These are phyloP conservation scores for Anarsia innoxiella DNA, from an alignment of 2,888 invertebrate species.

Conservation along the genomic window DNA sequence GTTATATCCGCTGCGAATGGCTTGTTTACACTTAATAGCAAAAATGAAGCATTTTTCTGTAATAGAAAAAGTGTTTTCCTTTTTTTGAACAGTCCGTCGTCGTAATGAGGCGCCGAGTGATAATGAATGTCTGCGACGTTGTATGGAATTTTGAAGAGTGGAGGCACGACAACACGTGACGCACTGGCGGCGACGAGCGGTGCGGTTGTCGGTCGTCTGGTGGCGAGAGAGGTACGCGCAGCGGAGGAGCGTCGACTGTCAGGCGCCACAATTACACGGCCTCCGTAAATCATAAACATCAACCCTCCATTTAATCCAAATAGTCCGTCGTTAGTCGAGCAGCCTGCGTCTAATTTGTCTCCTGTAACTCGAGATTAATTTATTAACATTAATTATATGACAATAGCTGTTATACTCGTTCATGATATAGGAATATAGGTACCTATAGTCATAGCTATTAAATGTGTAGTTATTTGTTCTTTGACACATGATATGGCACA, in stretches of 20 bases:
- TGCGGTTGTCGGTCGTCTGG: conserved; percentile 16
- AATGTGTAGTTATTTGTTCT: no score
- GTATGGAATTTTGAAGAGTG: conserved; percentile 29
- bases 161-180: conserved; percentile 19
- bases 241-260: conserved; percentile 45
- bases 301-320: conserved; percentile 74
- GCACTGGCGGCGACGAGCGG: no score
- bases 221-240: conserved; percentile 11
- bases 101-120: conserved; percentile 34
- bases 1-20: no score
- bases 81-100: no score
- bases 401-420: conserved; percentile 44
- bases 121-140: conserved; percentile 37
- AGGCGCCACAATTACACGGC: conserved; percentile 70
- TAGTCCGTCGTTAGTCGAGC: conserved; percentile 73
- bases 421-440: no score
- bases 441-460: no score
- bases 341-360: conserved; percentile 74
- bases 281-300: conserved; percentile 75
- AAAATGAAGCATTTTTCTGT: no score
- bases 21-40: no score
- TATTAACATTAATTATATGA: conserved; percentile 72
- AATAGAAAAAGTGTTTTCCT: no score
- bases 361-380: conserved; percentile 71
- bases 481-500: no score